phyloP scores from a whole-genome alignment of 23 tunicate genomes.

The Phallusia fumigata region DNA sequence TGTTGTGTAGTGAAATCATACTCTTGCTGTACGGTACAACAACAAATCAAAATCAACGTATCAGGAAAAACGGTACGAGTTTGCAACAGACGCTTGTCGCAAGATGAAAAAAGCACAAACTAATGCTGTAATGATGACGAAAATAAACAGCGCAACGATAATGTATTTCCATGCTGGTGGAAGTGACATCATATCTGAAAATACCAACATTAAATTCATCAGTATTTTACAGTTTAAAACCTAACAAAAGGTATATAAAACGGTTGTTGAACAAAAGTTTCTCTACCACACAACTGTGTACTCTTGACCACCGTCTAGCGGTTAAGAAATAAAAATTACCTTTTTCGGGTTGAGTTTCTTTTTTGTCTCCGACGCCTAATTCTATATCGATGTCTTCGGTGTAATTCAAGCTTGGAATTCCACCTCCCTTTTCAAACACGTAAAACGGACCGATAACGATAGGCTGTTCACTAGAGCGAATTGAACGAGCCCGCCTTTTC shows the following conservation, averaged over 20 bases:
- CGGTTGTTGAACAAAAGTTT: too few relatives aligned
- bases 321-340: too few relatives aligned
- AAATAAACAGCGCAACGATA: not conserved
- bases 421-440: not conserved
- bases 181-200: too few relatives aligned
- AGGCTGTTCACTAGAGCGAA: not conserved
- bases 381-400: not conserved
- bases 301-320: too few relatives aligned
- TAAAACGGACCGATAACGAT: not conserved
- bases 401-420: not conserved
- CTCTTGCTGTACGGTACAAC: slow-evolving; percentile 10
- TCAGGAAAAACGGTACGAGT: not conserved
- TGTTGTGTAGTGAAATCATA: not conserved
- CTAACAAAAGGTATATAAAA: too few relatives aligned
- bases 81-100: not conserved
- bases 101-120: not conserved
- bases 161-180: not conserved
- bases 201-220: too few relatives aligned
- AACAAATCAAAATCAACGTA: not conserved
- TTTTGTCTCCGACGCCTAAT: not conserved
- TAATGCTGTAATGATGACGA: not conserved
- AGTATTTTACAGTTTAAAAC: too few relatives aligned
- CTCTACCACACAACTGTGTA: too few relatives aligned
- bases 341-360: not conserved
- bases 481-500: not conserved